phyloP scores from a whole-genome alignment of 2,797 vertebrate species.

The Selene dorsalis region DNA sequence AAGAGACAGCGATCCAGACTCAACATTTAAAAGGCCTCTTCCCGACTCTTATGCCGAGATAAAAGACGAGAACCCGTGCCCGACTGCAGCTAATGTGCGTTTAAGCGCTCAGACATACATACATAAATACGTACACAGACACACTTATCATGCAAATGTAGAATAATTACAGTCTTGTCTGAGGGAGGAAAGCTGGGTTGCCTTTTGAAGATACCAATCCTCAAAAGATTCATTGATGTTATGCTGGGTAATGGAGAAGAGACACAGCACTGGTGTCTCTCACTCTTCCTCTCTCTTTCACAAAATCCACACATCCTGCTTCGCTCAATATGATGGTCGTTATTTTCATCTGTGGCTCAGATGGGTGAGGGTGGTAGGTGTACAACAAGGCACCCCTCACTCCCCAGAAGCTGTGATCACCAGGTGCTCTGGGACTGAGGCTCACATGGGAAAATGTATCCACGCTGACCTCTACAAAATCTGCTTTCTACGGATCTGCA shows the following conservation, averaged over 20 bases:
- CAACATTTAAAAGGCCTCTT: conserved; percentile 75
- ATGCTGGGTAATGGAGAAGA: conserved; percentile 66
- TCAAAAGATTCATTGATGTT: conserved; percentile 80
- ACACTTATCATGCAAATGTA: conserved; percentile 81
- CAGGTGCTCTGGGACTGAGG: neutral
- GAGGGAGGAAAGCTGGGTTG: conserved; percentile 58
- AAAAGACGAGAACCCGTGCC: conserved; percentile 70
- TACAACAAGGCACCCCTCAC: neutral
- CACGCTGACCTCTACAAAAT: neutral
- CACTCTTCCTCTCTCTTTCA: conserved; percentile 23
- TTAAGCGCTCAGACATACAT: conserved; percentile 79
- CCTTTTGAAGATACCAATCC: conserved; percentile 79
- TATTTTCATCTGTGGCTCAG: conserved; percentile 46
- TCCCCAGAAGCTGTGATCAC: neutral
- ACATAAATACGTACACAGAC: conserved; percentile 77
- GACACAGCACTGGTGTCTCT: conserved; percentile 48
- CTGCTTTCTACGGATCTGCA: neutral
- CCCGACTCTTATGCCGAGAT: conserved; percentile 69
- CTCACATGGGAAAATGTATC: neutral
- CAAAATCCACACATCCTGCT: conserved; percentile 27
- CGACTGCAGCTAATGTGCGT: conserved; percentile 75
- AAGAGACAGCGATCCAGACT: conserved; percentile 76
- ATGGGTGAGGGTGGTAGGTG: conserved; percentile 34
- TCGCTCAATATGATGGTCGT: conserved; percentile 18
- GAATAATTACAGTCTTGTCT: conserved; percentile 81